Percentiles rank a stretch among this genome's conserved stretches.
Evolutionary conservation across 2,113 vertebrate species (phyloP).

Genomic region (Octodon degus): DNA sequence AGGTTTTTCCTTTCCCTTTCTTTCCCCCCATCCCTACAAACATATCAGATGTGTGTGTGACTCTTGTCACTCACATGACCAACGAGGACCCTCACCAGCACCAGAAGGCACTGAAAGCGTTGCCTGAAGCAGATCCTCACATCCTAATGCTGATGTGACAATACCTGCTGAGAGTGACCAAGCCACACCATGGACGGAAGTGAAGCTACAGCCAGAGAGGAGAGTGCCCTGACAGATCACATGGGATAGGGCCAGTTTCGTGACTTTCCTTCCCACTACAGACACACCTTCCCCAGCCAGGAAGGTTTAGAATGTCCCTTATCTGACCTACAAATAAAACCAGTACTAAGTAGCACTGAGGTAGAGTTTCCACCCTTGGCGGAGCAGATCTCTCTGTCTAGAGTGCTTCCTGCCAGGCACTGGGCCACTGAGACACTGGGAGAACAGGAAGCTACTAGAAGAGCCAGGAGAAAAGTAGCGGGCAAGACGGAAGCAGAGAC

Average conservation of each 20-base stretch:
- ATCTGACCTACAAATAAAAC: background rate
- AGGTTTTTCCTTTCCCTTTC: background rate
- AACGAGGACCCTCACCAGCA: background rate
- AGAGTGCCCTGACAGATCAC: background rate
- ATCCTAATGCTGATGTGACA: background rate
- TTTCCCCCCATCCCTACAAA: rapidly evolving
- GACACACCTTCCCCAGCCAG: background rate
- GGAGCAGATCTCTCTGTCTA: background rate
- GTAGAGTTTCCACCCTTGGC: background rate
- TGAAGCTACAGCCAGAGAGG: background rate
- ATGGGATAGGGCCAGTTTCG: background rate
- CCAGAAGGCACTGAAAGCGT: background rate
- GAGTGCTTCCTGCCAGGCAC: background rate
- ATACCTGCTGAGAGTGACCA: background rate
- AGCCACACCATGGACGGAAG: background rate
- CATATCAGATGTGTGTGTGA: background rate
- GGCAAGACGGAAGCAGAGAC: background rate
- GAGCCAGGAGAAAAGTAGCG: background rate
- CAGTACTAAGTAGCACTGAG: background rate
- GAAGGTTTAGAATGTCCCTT: background rate
- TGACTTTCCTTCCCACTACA: background rate
- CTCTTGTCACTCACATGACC: background rate
- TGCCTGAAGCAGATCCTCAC: background rate
- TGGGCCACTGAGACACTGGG: background rate
- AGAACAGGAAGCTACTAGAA: background rate